Evolutionary conservation across 2,797 vertebrate species (phyloP).

Genomic region (Chelmon rostratus): DNA sequence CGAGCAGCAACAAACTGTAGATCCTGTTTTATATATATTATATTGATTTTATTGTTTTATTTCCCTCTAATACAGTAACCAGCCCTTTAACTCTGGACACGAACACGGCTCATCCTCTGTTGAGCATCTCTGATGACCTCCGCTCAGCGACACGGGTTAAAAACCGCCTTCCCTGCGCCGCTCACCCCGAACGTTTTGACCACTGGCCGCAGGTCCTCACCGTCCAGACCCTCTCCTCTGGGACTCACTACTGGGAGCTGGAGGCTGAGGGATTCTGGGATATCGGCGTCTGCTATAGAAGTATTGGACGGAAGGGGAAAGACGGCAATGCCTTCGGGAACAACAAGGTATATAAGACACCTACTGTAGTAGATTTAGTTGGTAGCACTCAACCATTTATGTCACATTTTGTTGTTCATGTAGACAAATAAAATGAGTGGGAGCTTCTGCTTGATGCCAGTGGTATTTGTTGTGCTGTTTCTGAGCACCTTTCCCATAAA

Average conservation of each 20-base stretch:
- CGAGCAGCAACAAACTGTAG: not conserved
- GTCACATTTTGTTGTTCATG: constrained; percentile 4
- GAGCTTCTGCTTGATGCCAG: not conserved
- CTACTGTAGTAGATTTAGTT: not conserved
- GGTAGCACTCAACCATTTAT: not conserved
- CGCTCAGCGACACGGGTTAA: constrained; percentile 74
- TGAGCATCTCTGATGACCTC: constrained; percentile 82
- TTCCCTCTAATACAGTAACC: constrained; percentile 66
- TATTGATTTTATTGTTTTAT: not conserved
- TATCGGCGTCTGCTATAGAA: constrained; percentile 80
- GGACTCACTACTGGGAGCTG: constrained; percentile 86
- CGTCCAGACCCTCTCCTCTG: constrained; percentile 77
- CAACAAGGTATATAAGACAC: constrained; percentile 77
- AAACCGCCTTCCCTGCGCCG: constrained; percentile 65
- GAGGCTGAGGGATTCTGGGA: constrained; percentile 86
- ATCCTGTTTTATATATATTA: not conserved
- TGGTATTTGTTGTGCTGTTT: not conserved
- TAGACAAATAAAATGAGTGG: not conserved
- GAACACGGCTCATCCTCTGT: constrained; percentile 82
- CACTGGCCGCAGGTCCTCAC: constrained; percentile 86
- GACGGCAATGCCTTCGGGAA: constrained; percentile 84
- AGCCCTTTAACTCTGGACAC: constrained; percentile 81
- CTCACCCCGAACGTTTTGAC: constrained; percentile 82
- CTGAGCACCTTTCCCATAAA: not conserved
- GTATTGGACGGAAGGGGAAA: constrained; percentile 83